Percentiles rank a stretch among this genome's conserved stretches.
Conservation (phyloP, 2,113 vertebrate genomes). For the Mus spicilegus region DNA sequence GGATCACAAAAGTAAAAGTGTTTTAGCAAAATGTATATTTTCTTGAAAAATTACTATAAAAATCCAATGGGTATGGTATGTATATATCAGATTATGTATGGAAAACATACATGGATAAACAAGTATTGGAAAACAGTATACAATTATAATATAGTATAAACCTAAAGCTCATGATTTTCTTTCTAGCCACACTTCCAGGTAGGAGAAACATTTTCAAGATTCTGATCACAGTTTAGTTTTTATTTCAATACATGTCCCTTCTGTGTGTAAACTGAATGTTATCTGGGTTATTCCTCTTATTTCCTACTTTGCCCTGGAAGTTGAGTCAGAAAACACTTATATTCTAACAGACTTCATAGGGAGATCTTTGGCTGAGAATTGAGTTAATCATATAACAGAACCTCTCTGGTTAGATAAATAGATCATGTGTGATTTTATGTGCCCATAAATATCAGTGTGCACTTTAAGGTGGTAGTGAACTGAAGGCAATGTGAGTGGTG, state of each 20-base stretch:
- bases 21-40: background rate
- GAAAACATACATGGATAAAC: background rate
- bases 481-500: background rate
- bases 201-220: constrained; percentile 62
- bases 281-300: constrained; percentile 74
- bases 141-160: constrained; percentile 46
- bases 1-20: background rate
- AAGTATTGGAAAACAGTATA: background rate
- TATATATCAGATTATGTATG: background rate
- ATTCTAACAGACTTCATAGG: constrained; percentile 70
- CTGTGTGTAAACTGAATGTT: constrained; percentile 77
- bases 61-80: background rate
- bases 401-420: constrained; percentile 71
- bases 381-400: constrained; percentile 72
- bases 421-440: constrained; percentile 61
- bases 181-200: constrained; percentile 38
- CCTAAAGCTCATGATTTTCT: constrained; percentile 47
- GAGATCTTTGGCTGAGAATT: constrained; percentile 64
- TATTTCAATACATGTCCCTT: constrained; percentile 77
- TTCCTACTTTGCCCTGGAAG: background rate
- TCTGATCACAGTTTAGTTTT: constrained; percentile 73
- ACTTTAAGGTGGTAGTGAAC: constrained; percentile 63
- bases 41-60: background rate
- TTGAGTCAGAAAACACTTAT: constrained; percentile 66
- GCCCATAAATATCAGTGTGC: constrained; percentile 79